Percentiles rank a stretch among this genome's conserved stretches.
phyloP scores from a whole-genome alignment of 2,113 vertebrate species.

The Aptenodytes forsteri region DNA sequence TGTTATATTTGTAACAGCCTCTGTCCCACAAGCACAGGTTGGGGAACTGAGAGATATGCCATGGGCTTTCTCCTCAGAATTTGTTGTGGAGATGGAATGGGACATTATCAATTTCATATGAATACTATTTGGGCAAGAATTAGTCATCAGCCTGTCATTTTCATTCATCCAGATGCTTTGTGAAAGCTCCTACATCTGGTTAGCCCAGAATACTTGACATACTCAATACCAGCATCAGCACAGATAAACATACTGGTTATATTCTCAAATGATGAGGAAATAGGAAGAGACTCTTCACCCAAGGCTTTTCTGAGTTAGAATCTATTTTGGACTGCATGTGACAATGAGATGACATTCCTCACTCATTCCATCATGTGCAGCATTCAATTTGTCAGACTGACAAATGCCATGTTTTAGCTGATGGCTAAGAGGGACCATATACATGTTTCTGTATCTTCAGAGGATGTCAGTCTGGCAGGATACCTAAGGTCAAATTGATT shows the following conservation, averaged over 20 bases:
- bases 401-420: background rate
- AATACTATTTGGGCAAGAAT: background rate
- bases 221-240: background rate
- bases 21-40: background rate
- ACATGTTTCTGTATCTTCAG: background rate
- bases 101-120: background rate
- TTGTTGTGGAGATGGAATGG: background rate
- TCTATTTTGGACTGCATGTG: background rate
- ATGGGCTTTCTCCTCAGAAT: background rate
- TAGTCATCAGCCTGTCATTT: background rate
- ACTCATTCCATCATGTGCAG: background rate
- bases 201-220: background rate
- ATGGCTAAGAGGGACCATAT: background rate
- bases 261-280: background rate
- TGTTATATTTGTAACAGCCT: background rate
- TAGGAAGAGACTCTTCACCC: background rate
- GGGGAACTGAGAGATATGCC: background rate
- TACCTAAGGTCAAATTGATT: background rate
- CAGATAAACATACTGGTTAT: background rate
- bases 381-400: background rate
- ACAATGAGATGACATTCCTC: background rate
- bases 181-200: background rate
- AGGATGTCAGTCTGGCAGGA: background rate
- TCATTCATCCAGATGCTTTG: background rate
- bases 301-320: background rate